These are phyloP conservation scores for Drosophila bunnanda DNA, from an alignment of 2,888 invertebrate species.

Conservation along the genomic window DNA sequence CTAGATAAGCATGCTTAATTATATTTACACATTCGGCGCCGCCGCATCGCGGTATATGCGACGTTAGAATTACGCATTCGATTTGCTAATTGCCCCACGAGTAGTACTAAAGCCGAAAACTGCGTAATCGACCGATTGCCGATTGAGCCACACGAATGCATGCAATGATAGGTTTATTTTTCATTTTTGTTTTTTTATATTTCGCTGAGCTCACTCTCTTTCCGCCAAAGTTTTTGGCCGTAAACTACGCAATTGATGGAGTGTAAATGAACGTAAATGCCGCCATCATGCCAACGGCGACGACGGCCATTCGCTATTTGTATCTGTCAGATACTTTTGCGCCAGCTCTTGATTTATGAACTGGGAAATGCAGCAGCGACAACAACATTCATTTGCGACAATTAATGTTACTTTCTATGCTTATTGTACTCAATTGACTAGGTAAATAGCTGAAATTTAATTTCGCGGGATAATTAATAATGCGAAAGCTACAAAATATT, in stretches of 20 bases:
- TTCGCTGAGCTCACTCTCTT: neutral
- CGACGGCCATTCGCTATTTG: slow-evolving; percentile 65
- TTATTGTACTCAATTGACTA: slow-evolving; percentile 61
- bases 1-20: slow-evolving; percentile 27
- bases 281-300: slow-evolving; percentile 53
- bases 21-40: slow-evolving; percentile 25
- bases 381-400: slow-evolving; percentile 25
- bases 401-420: slow-evolving; percentile 49
- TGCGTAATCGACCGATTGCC: slow-evolving; percentile 52
- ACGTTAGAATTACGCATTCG: slow-evolving; percentile 61
- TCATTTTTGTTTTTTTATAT: no score
- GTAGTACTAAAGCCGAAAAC: slow-evolving; percentile 44
- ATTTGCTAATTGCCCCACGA: slow-evolving; percentile 24
- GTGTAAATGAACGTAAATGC: slow-evolving; percentile 72
- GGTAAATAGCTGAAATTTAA: slow-evolving; percentile 48
- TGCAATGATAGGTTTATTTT: slow-evolving; percentile 38
- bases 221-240: slow-evolving; percentile 20
- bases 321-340: slow-evolving; percentile 77
- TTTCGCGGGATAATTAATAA: slow-evolving; percentile 60
- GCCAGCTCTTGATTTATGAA: slow-evolving; percentile 71
- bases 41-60: slow-evolving; percentile 34
- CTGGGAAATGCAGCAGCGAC: slow-evolving; percentile 47
- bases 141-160: slow-evolving; percentile 34
- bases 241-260: slow-evolving; percentile 78
- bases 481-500: slow-evolving; percentile 9